These are phyloP conservation scores for Sinosuthora webbiana DNA, from an alignment of 2,113 vertebrate genomes.

Conservation along the genomic window DNA sequence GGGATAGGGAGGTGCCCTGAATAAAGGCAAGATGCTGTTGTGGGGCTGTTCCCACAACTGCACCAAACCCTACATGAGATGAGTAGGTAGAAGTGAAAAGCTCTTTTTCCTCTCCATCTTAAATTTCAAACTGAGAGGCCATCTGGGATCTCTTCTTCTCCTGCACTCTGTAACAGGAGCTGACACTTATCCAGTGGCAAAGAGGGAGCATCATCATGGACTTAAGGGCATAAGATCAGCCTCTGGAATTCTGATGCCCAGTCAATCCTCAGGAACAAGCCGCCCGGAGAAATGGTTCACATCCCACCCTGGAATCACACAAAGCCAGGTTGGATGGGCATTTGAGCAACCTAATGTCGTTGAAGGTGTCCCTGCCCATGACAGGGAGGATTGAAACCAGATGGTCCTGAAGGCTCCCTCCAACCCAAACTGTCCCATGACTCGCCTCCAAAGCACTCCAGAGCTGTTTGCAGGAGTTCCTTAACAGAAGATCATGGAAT, in stretches of 20 bases:
- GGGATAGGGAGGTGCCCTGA: background rate
- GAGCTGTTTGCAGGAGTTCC: background rate
- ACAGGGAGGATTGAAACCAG: background rate
- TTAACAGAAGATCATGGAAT: background rate
- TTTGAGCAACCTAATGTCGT: background rate
- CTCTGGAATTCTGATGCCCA: background rate
- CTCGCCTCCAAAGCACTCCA: background rate
- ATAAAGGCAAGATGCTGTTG: background rate
- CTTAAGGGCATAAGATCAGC: background rate
- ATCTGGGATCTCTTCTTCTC: background rate
- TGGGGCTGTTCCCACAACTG: accelerated
- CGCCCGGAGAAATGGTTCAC: background rate
- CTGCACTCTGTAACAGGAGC: background rate
- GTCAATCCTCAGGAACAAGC: background rate
- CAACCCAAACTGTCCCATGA: background rate
- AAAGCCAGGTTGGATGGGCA: background rate
- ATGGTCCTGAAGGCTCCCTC: background rate
- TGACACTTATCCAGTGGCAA: background rate
- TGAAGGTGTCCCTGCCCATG: background rate
- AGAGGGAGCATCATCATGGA: background rate
- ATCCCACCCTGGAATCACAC: background rate
- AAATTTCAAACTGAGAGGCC: background rate
- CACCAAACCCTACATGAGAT: background rate
- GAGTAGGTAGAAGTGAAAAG: background rate
- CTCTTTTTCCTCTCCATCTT: background rate